Base-by-base conservation (phyloP, 1,140 invertebrate species). In the Drosophila lini region DNA sequence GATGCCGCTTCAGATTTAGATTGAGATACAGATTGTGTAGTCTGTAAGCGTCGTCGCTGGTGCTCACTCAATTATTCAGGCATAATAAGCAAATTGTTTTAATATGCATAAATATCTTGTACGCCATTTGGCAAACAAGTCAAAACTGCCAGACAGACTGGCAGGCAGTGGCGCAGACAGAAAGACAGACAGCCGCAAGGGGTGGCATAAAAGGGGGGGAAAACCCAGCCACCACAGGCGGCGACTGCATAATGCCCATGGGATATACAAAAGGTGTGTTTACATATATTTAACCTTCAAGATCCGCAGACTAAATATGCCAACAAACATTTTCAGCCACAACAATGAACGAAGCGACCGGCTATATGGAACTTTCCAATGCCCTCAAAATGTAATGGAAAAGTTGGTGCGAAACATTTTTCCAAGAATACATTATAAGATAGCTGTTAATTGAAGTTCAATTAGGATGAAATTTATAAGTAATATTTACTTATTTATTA, bases 1-100 rank as follows among this genome's bases (percentile, higher is more conserved):
- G 52, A 42, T 34, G n/a, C 22, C n/a, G 55, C 48, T 68, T 76
- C 36, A 41, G 60, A 75, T 76, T 58, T 19, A 58, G 71, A 57
- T 76, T 40, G 71, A 65, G 74, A 75, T 75, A 68, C 62, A 47
- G 48, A 59, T 56, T 60, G 36, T 73, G 56, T 60, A 61, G 63
- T 58, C 64, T 22, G 55, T 28, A 63, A 56, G 53, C 56, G 67
- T 53, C 68, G 63, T 53, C 48, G 52, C 50, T 57, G 74, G 47
- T 78, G 77, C 75, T 70, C 81, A 84, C 84, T 89, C 84, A 89
- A 89, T 89, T 89, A 89, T 89, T 89, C 85, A 89, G 85, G 84
- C 85, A 89, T 89, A 89, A 89, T 89, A 89, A 89, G 84, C 85
- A 89, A 89, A 89, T 89, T 89, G 84, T 89, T 89, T 89, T 89